Conservation (phyloP, 2,113 vertebrate species). For the Orycteropus afer region DNA sequence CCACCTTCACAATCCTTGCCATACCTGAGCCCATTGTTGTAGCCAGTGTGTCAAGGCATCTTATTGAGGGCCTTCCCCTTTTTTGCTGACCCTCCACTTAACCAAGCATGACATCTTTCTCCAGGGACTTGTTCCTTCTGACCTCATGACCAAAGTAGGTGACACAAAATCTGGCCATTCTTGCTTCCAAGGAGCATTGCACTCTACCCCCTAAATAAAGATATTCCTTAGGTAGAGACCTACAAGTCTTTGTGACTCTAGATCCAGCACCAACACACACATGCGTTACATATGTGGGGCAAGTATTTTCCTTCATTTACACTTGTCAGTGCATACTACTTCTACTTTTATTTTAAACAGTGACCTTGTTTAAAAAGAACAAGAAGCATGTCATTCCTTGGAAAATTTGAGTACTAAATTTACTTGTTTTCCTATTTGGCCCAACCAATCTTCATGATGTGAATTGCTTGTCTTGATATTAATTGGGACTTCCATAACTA, state of each 20-base stretch:
- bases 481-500: neutral
- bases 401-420: conserved; percentile 21
- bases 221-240: neutral
- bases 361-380: conserved; percentile 7
- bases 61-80: no score
- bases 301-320: neutral
- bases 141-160: no score
- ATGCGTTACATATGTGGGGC: neutral
- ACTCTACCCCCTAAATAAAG: neutral
- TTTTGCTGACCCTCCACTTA: no score
- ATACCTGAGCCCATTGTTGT: no score
- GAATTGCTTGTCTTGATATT: neutral
- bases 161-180: no score
- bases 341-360: neutral
- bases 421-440: neutral
- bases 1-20: no score
- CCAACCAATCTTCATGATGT: neutral
- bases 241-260: neutral
- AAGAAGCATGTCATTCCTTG: neutral
- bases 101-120: no score
- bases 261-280: neutral
- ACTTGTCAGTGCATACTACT: neutral
- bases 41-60: no score
- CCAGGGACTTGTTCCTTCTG: no score
- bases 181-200: no score